phyloP scores from a whole-genome alignment of 2,113 vertebrate species.

The Riparia riparia region DNA sequence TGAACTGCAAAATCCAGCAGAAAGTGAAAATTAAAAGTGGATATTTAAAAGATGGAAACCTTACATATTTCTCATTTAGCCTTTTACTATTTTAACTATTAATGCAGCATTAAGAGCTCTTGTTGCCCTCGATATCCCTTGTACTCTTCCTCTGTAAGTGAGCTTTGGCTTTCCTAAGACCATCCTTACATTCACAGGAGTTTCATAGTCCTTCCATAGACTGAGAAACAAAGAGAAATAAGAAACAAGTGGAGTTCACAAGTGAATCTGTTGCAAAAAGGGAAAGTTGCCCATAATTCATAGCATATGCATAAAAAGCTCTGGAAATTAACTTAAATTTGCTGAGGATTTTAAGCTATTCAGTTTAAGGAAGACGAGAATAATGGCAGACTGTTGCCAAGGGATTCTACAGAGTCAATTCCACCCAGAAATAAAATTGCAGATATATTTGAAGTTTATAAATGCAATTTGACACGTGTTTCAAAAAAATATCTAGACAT shows the following conservation, averaged over 20 bases:
- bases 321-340: neutral
- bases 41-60: neutral
- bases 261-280: neutral
- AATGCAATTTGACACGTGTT: neutral
- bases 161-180: neutral
- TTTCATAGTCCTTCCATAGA: neutral
- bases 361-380: neutral
- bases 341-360: neutral
- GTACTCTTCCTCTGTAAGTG: neutral
- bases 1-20: neutral
- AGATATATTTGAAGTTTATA: neutral
- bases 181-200: neutral
- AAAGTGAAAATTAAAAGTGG: neutral
- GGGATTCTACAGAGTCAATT: neutral
- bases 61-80: neutral
- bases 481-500: neutral
- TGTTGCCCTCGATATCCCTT: neutral
- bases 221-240: neutral
- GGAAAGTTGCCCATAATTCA: neutral
- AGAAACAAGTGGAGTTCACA: neutral
- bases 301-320: neutral
- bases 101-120: neutral
- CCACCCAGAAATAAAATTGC: neutral
- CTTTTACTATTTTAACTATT: neutral
- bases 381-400: neutral